These are phyloP conservation scores for Pachliopta kotzebuea DNA, from an alignment of 2,888 invertebrate species.

Conservation along the genomic window DNA sequence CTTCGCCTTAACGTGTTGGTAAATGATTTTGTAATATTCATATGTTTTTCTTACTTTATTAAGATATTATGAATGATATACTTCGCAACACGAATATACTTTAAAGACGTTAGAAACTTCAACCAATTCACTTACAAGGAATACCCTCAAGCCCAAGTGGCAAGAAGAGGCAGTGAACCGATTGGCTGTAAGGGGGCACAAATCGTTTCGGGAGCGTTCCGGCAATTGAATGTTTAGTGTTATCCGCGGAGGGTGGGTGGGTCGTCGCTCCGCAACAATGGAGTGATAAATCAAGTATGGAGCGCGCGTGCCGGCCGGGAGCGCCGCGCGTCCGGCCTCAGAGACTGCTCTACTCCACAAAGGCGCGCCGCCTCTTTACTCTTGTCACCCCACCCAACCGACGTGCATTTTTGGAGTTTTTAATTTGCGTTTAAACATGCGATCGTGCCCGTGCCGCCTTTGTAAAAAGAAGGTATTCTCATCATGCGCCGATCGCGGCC, in stretches of 20 bases:
- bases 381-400: slow-evolving; percentile 17
- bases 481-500: slow-evolving; percentile 6
- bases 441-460: slow-evolving; percentile 14
- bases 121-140: slow-evolving; percentile 22
- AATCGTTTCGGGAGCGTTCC: slow-evolving; percentile 65
- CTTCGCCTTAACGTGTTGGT: too few species aligned
- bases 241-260: slow-evolving; percentile 74
- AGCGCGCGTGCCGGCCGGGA: slow-evolving; percentile 65
- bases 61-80: too few species aligned
- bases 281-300: slow-evolving; percentile 79
- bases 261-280: slow-evolving; percentile 73
- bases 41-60: too few species aligned
- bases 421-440: slow-evolving; percentile 18
- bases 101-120: slow-evolving; percentile 6
- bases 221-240: slow-evolving; percentile 75
- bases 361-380: slow-evolving; percentile 54
- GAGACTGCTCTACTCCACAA: slow-evolving; percentile 53
- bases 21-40: too few species aligned
- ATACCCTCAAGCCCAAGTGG: slow-evolving; percentile 24
- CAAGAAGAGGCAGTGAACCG: slow-evolving; percentile 55
- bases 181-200: slow-evolving; percentile 56
- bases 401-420: slow-evolving; percentile 22
- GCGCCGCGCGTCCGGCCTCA: slow-evolving; percentile 40
- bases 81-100: neutral
- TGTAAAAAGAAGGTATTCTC: slow-evolving; percentile 25